phyloP scores from a whole-genome alignment of 2,888 invertebrate genomes.

The Leptinotarsa haldemani region DNA sequence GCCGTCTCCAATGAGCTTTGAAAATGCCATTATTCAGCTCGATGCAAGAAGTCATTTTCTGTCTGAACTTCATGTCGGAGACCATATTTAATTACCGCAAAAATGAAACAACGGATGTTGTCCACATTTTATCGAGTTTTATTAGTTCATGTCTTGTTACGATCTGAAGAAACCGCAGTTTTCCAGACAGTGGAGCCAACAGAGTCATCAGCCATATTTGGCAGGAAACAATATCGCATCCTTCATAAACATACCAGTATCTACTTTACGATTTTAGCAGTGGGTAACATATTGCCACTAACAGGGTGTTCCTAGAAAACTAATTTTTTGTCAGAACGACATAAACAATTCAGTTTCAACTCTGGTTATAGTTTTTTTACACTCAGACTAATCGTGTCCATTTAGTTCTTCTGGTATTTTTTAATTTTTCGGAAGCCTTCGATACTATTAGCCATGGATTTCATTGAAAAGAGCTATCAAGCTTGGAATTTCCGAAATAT shows the following conservation, averaged over 20 bases:
- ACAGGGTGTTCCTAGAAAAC: not conserved
- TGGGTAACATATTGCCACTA: conserved; percentile 4
- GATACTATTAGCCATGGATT: no score
- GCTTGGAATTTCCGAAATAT: no score
- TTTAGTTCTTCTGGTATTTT: no score
- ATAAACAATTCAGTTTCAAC: no score
- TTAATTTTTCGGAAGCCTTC: no score
- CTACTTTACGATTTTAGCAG: conserved; percentile 9
- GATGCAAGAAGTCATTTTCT: conserved; percentile 11
- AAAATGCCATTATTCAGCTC: conserved; percentile 7
- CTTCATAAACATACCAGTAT: conserved; percentile 44
- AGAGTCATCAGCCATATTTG: conserved; percentile 49
- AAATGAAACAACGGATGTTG: conserved; percentile 30
- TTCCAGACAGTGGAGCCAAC: conserved; percentile 49
- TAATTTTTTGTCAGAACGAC: no score
- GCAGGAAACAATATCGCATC: conserved; percentile 53
- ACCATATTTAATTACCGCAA: conserved; percentile 28
- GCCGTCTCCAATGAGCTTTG: not conserved
- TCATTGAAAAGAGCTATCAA: no score
- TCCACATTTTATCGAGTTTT: conserved; percentile 25
- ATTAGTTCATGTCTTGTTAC: conserved; percentile 23
- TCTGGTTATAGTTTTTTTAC: no score
- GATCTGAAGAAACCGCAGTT: conserved; percentile 36
- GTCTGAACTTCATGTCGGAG: conserved; percentile 13
- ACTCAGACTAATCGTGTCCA: no score